A percentile compares a stretch with the other conserved stretches of the same genome.
These are phyloP conservation scores for Aphelinus certus DNA, from an alignment of 1,140 invertebrate genomes.

Conservation along the genomic window DNA sequence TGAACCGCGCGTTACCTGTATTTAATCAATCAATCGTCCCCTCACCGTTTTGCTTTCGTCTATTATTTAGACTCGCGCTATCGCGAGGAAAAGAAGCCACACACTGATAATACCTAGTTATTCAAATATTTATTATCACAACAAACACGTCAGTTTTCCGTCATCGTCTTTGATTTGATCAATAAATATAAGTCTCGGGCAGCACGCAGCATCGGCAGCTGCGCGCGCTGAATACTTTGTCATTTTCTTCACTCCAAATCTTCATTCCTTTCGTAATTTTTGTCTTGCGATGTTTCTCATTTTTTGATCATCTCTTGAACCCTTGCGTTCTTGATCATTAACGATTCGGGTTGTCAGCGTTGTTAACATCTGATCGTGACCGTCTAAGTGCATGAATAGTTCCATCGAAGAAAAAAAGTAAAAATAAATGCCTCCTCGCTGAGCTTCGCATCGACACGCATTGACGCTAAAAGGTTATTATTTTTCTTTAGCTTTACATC, in stretches of 20 bases:
- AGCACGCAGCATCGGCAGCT: conserved; percentile 5
- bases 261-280: too few relatives aligned
- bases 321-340: neutral
- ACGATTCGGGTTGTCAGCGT: neutral
- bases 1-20: neutral
- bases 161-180: conserved; percentile 60
- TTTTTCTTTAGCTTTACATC: conserved; percentile 36
- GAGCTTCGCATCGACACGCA: conserved; percentile 39
- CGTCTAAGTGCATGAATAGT: too few relatives aligned
- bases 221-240: conserved; percentile 47
- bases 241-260: conserved; percentile 20
- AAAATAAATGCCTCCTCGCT: conserved; percentile 40
- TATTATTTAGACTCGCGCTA: conserved; percentile 29
- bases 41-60: conserved; percentile 7
- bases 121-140: conserved; percentile 61
- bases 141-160: conserved; percentile 57
- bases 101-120: conserved; percentile 48
- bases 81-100: conserved; percentile 29
- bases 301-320: neutral
- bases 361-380: too few relatives aligned
- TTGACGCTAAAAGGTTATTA: conserved; percentile 10
- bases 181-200: conserved; percentile 55
- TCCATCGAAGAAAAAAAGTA: conserved; percentile 18
- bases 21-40: conserved; percentile 1
- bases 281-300: neutral